Base-by-base conservation (phyloP, 2,888 invertebrate species). In the Drosophila macrospina region DNA sequence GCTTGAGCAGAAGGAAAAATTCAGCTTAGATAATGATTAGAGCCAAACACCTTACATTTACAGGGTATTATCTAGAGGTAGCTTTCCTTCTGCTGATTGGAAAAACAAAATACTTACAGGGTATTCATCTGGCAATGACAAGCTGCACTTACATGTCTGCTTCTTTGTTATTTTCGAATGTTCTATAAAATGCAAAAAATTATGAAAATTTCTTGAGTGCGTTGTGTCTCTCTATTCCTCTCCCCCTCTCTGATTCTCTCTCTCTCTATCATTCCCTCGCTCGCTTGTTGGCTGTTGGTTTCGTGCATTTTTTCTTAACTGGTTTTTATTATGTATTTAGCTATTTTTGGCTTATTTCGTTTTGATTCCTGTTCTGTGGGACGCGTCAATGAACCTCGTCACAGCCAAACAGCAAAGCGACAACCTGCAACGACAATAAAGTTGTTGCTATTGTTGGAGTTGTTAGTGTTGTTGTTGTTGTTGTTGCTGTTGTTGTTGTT, bases 281-380 rank as follows among this genome's bases (percentile, higher is more conserved):
- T 4, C 20, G 11, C 34, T 47, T 13, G 54, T 11, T 51, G 16
- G 32, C 30, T 32, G 44, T 61, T 47, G 62, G 56, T 52, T 47
- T 63, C 48, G 47, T 68, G 67, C 73, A 77, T 76, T 48, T 80
- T 80, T 80, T 75, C 54, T 70, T 67, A 84, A 89, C 89, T 86
- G 84, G 84, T 89, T 86, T 88, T 86, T 54, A 54, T 54, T 66
- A 51, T 65, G 71, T 69, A 78, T 81, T 87, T 87, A 77, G 81
- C 89, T 85, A 89, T 89, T 85, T 85, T 89, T 85, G 88, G 89
- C 80, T 62, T 74, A 86, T 84, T 88, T 89, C 88, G 83, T 78
- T 89, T 89, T 83, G 89, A 83, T 83, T 89, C 83, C 89, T 87
- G 83, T 83, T 88, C 87, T 86, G 57, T 57, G 65, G 67, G 60